Evolutionary conservation across 2,797 vertebrate genomes (phyloP), one percentile per base, ranked within the genome.

Genomic region (Eleutherodactylus coqui): DNA sequence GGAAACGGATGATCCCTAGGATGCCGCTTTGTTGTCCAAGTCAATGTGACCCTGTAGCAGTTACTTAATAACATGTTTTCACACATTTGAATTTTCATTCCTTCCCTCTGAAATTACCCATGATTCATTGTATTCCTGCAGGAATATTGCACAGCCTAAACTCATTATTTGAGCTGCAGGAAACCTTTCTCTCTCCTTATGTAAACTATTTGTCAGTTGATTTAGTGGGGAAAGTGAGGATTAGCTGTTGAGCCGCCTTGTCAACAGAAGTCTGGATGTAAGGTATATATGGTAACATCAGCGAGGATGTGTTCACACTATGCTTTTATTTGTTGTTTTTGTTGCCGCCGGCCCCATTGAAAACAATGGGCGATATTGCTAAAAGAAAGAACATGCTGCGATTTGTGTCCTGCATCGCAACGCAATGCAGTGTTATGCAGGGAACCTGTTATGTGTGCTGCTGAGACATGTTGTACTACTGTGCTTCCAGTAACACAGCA

Each of bases 31-130:
- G 43, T 41, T 81, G 43, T 36, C 27, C 6, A 2, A 36, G 43
- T 64, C 41, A 32, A 17, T 21, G 11, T 47, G 62, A 69, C 79
- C 70, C 79, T 36, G 38, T 62, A 34, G 17, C 36, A 47, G 16
- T 51, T 32, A 64, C 60, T 32, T 49, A 51, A 70, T 38, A 49
- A 64, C 62, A 69, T 38, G 62, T 51, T 81, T 51, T 45, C 45
- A 81, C 36, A 81, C 79, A 45, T n/a, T 70, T 1, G 32, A 29
- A 19, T 34, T 47, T 13, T 19, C 1, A 7, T 11, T 19, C 78
- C 41, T 36, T 21, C 58, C 34, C 60, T 69, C 3, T 41, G 19
- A 49, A 27, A 4, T 36, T 34, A 32, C 21, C 19, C 9, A 11
- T 69, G 43, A 51, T 34, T 80, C 78, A 47, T 34, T 29, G 24